Base-by-base conservation (phyloP, 1,140 invertebrate genomes). In the Drosophila subobscura region DNA sequence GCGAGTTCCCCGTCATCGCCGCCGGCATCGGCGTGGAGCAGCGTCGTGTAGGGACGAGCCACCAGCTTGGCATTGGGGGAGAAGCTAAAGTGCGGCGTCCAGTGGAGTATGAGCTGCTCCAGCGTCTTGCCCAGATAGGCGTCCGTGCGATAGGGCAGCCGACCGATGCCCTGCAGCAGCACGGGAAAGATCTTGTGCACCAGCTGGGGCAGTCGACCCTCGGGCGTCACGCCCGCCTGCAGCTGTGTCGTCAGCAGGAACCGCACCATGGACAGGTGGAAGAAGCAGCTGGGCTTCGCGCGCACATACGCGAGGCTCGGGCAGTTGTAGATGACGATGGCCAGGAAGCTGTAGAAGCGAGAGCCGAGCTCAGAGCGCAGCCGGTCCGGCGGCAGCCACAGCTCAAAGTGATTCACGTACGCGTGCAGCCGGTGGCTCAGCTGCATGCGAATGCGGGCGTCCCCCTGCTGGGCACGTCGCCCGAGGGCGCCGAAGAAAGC, bases 171-270 rank as follows among this genome's bases (percentile, higher is more conserved):
- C 44, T 90, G 90, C 10, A 91, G 54, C 23, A 92, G 41, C 12
- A 91, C 84, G 0, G 90, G 91, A 40, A 91, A 92, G 23, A 92
- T 88, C 63, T 91, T 91, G 44, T 92, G 86, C 42, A 92, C 64
- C 37, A 89, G 44, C 49, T 89, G 89, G 1, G 79, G 64, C 7
- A 80, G 8, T 1, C 85, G 73, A 0, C 66, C 56, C 25, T 90
- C 84, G 12, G 79, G 86, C 1, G 73, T 29, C 5, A 70, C 53
- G 0, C 91, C 91, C 41, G 90, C 80, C 46, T 91, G 90, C 23
- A 92, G 40, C 6, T 78, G 74, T 0, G 60, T 83, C 41, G 90
- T 89, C 8, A 92, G 61, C 42, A 92, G 70, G 49, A 89, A 91
- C 0, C 85, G 77, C 6, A 75, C 74, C 70, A 92, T 81, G 14